Percentiles rank a stretch among this genome's conserved stretches.
Evolutionary conservation across 1,140 invertebrate species (phyloP).

Genomic region (Vanessa atalanta): DNA sequence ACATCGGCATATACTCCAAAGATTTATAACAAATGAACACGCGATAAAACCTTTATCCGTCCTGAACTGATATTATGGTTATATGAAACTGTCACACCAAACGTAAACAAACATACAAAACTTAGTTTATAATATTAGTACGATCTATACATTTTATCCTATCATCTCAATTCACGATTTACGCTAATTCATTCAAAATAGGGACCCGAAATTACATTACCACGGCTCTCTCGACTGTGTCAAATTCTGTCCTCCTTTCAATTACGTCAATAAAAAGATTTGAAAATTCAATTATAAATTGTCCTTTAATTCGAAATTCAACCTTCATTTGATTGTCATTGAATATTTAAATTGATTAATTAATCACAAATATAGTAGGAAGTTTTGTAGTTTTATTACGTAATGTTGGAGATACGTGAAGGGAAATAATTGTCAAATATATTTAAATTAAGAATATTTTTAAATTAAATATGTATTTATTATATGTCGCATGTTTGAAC

Average conservation of each 20-base stretch:
- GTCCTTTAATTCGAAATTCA: constrained; percentile 6
- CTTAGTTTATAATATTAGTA: no score
- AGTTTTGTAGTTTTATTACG: constrained; percentile 7
- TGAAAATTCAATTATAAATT: neutral
- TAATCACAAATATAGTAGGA: constrained; percentile 10
- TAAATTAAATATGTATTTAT: neutral
- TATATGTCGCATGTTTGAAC: neutral
- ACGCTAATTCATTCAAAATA: neutral
- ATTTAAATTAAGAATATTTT: neutral
- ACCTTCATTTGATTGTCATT: constrained; percentile 2
- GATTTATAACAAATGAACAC: no score
- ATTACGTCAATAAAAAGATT: constrained; percentile 12
- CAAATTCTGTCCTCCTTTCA: neutral
- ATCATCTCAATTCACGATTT: no score
- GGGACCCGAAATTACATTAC: neutral
- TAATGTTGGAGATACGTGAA: neutral
- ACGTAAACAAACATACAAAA: no score
- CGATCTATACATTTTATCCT: no score
- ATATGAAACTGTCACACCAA: no score
- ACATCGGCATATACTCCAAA: no score
- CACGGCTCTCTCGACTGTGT: neutral
- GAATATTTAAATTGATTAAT: constrained; percentile 13
- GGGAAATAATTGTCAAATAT: neutral
- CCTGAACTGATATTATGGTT: no score
- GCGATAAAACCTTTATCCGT: no score